Conservation (phyloP, 2,797 vertebrate species). For the Lophotriccus pileatus region DNA sequence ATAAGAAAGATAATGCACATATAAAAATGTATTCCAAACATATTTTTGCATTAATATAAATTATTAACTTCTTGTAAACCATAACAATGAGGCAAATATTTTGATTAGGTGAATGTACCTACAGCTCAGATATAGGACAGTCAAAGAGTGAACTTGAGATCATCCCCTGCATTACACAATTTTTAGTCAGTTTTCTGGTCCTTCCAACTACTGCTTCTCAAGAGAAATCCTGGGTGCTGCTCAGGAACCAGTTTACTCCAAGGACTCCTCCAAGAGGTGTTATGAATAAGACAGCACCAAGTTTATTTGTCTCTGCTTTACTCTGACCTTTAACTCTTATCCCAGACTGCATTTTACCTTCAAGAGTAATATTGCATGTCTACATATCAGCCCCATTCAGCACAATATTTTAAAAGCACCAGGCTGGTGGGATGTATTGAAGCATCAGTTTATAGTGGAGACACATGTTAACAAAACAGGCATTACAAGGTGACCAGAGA, state of each 20-base stretch:
- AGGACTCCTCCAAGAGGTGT: not conserved
- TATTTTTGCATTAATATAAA: not conserved
- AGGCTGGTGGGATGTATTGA: not conserved
- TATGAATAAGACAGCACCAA: not conserved
- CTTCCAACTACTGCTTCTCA: not conserved
- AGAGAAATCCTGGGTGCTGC: not conserved
- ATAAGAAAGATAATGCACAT: not conserved
- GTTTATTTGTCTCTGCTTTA: not conserved
- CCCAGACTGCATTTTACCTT: not conserved
- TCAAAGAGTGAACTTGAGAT: not conserved
- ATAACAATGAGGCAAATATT: not conserved
- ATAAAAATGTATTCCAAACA: not conserved
- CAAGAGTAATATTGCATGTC: not conserved
- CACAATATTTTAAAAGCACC: not conserved
- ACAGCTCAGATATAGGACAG: not conserved
- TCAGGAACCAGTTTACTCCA: not conserved
- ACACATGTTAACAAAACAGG: not conserved
- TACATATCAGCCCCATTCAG: not conserved
- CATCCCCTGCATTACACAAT: not conserved
- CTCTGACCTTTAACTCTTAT: not conserved
- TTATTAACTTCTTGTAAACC: not conserved
- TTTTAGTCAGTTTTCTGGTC: not conserved
- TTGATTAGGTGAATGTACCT: not conserved
- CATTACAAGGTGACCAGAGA: not conserved
- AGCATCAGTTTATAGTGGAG: not conserved